These are phyloP conservation scores for Odontophorus gujanensis DNA, from an alignment of 2,113 vertebrate genomes.

Conservation along the genomic window DNA sequence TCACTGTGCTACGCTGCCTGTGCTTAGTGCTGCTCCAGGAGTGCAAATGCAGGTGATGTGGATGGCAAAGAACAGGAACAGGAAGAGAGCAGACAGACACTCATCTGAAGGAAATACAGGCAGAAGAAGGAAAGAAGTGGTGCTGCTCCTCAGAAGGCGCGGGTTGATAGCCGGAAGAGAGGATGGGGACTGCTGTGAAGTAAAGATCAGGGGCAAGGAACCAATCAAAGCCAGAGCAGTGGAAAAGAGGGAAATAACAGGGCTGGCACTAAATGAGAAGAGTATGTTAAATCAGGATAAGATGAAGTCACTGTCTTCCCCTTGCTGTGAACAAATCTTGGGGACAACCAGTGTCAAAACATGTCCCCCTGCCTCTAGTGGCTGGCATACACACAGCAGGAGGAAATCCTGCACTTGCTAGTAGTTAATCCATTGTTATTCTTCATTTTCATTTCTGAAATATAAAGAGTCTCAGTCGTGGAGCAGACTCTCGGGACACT, in stretches of 20 bases:
- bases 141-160: background rate
- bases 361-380: background rate
- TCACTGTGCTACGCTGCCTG: rapidly evolving
- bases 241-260: background rate
- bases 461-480: background rate
- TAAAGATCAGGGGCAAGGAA: background rate
- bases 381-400: background rate
- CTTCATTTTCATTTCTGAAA: background rate
- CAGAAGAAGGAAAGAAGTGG: background rate
- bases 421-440: background rate
- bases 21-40: rapidly evolving
- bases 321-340: background rate
- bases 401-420: background rate
- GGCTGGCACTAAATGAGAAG: background rate
- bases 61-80: background rate
- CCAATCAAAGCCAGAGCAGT: background rate
- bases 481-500: background rate
- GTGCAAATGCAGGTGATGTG: background rate
- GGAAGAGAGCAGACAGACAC: background rate
- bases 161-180: rapidly evolving
- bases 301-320: background rate
- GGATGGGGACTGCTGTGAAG: background rate
- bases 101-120: background rate
- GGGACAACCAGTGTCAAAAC: background rate
- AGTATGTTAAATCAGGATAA: background rate